Conservation (phyloP, 2,888 invertebrate genomes). For the Chalcis sispes region DNA sequence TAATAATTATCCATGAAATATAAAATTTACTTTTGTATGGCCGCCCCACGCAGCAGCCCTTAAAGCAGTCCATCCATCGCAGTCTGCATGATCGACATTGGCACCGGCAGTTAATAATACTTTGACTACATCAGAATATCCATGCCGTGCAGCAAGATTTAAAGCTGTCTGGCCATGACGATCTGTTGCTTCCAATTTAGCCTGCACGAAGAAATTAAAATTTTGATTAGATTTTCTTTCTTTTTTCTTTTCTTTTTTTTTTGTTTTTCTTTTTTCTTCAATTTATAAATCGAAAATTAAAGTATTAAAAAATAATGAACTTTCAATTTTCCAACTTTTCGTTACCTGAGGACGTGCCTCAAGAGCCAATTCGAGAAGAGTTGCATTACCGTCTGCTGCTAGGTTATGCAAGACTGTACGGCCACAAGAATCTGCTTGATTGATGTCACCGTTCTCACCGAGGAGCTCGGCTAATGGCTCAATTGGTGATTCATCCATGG, state of each 20-base stretch:
- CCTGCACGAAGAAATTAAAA: constrained; percentile 61
- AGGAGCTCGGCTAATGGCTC: constrained; percentile 75
- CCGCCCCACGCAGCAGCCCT: constrained; percentile 98
- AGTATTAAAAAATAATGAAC: too few species aligned
- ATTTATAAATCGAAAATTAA: not conserved
- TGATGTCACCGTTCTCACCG: constrained; percentile 77
- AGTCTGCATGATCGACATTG: constrained; percentile 86
- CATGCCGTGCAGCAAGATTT: constrained; percentile 89
- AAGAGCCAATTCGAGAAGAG: constrained; percentile 81
- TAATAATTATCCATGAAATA: not conserved
- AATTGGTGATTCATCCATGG: constrained; percentile 73
- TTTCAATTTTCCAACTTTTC: too few species aligned
- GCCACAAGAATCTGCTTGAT: constrained; percentile 79
- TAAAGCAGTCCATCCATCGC: constrained; percentile 93
- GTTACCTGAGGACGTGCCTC: constrained; percentile 80
- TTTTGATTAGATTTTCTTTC: too few species aligned
- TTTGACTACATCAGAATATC: constrained; percentile 84
- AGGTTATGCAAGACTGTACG: constrained; percentile 86
- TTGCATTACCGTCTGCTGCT: constrained; percentile 86
- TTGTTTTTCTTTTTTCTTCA: not conserved
- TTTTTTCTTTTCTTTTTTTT: not conserved
- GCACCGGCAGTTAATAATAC: constrained; percentile 82
- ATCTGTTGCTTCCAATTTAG: constrained; percentile 81
- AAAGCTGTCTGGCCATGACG: constrained; percentile 90
- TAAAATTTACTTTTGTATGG: constrained; percentile 85